Base-by-base conservation (phyloP, 1,140 invertebrate genomes). In the Diuraphis noxia region DNA sequence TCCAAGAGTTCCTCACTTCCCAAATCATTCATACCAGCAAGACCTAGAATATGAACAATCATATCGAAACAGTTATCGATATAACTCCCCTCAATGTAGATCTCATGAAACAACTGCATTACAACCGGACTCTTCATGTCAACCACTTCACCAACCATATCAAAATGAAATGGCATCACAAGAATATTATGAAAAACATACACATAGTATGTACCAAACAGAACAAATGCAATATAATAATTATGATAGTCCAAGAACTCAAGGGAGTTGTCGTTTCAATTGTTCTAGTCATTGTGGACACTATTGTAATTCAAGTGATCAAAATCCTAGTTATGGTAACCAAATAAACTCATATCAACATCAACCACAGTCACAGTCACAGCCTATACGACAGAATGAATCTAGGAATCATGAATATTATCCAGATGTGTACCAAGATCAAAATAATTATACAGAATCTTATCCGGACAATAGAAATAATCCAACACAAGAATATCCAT, bases 211-310 rank as follows among this genome's bases (percentile, higher is more conserved):
- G 34, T 82, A 81, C 25, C 89, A 52, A 91, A 34, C 30, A 81
- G 89, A 91, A 30, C 89, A 91, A 5, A 82, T 82, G 46, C 89
- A 91, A 82, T 91, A 82, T 82, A 91, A 49, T 19, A 91, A 91
- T 82, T 91, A 91, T 82, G 77, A 91, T 82, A 91, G 43, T 79
- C 77, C 40, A 91, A 91, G 89, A 91, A 52, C 34, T 82, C 89
- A 90, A 77, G 56, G 40, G 8, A 82, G 36, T 88, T 56, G 52
- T 63, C 49, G 36, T 82, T 91, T 91, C 34, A 91, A 91, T 91
- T 91, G 89, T 91, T 91, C 89, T 91, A 91, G 77, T 91, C 89
- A 91, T 91, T 91, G 89, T 52, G 89, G 43, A 82, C 89, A 91
- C 30, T 91, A 82, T 91, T 91, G 77, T 91, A 91, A 91, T 30